Evolutionary conservation across 37 sponge, comb jelly and placozoan genomes (phyloP).

Genomic region (Lycopodina hypogea): DNA sequence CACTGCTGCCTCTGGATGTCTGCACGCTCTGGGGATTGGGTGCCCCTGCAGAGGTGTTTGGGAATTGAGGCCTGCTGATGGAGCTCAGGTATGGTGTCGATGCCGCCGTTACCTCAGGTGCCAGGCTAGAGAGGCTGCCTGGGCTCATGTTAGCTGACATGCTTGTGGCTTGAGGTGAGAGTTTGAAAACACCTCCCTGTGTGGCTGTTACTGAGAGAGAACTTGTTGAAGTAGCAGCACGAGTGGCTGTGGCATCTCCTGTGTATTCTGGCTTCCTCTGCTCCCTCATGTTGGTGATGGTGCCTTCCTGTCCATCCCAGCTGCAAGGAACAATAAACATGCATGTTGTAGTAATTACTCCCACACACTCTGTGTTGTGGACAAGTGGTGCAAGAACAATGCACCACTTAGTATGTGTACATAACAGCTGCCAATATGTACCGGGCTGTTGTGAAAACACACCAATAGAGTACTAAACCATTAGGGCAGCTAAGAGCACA

Average conservation of each 20-base stretch:
- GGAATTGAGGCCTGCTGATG: background rate
- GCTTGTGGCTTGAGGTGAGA: conserved; percentile 28
- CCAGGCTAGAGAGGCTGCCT: background rate
- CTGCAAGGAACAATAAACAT: background rate
- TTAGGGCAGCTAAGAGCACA: too few relatives aligned
- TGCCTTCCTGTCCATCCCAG: conserved; percentile 44
- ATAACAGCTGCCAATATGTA: too few relatives aligned
- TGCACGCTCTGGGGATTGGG: background rate
- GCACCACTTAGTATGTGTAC: too few relatives aligned
- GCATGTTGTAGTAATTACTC: too few relatives aligned
- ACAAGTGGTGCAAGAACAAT: too few relatives aligned
- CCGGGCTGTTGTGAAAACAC: too few relatives aligned
- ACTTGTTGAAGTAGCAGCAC: background rate
- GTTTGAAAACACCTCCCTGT: background rate
- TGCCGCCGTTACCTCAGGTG: background rate
- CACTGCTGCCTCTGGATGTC: background rate
- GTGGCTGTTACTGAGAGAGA: background rate
- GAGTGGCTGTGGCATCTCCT: background rate
- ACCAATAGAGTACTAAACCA: too few relatives aligned
- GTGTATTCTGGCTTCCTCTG: background rate
- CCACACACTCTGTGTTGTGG: too few relatives aligned
- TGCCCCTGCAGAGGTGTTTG: background rate
- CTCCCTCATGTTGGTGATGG: conserved; percentile 23
- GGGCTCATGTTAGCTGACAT: background rate
- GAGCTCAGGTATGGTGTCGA: background rate